Evolutionary conservation across 2,113 vertebrate species (phyloP).

Genomic region (Xenus cinereus): DNA sequence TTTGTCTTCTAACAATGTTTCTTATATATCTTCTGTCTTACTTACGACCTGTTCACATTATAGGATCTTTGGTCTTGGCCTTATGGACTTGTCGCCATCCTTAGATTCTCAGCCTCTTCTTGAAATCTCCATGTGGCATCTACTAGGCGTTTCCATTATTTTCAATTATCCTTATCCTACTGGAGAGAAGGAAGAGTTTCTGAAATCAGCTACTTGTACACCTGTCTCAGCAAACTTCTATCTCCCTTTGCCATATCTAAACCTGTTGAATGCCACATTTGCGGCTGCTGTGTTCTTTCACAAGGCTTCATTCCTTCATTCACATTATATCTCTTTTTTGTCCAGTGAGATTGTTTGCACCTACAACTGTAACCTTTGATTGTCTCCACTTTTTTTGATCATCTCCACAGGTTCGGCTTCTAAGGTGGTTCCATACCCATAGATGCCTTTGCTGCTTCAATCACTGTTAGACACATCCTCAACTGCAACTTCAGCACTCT

Average conservation of each 20-base stretch:
- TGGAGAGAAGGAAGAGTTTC: neutral
- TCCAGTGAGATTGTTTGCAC: neutral
- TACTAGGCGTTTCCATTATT: neutral
- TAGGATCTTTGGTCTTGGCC: neutral
- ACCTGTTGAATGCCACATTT: neutral
- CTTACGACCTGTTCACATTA: neutral
- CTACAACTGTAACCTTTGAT: neutral
- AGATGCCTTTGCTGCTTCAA: neutral
- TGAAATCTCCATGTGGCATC: neutral
- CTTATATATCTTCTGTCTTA: neutral
- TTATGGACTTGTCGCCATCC: accelerated
- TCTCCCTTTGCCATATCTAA: neutral
- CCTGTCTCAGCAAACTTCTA: neutral
- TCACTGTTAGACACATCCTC: neutral
- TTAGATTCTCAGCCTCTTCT: neutral
- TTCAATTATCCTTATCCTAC: neutral
- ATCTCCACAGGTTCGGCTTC: neutral
- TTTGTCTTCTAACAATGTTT: neutral
- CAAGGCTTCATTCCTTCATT: neutral
- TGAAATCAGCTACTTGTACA: neutral
- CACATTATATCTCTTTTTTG: neutral
- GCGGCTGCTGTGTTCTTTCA: neutral
- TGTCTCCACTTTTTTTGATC: neutral
- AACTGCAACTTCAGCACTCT: neutral
- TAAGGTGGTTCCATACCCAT: neutral